Evolutionary conservation across 2,888 invertebrate species (phyloP).

Genomic region (Yponomeuta sedellus): DNA sequence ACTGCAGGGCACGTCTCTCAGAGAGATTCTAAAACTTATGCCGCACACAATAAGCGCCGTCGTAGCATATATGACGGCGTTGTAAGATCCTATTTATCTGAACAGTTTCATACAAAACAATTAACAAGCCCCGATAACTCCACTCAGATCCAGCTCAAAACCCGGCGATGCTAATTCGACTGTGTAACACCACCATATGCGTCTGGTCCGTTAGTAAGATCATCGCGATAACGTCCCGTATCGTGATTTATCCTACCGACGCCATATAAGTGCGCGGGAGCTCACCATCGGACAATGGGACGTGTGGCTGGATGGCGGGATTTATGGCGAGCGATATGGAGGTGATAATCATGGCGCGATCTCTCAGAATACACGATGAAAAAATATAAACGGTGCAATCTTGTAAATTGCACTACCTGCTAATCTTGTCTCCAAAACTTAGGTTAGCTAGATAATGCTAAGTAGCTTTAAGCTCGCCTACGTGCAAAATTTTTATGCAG

Average conservation of each 20-base stretch:
- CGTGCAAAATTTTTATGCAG: no score
- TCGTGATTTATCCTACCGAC: slow-evolving; percentile 74
- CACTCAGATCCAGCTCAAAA: slow-evolving; percentile 20
- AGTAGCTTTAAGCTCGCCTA: no score
- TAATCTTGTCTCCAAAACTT: no score
- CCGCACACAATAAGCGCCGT: no score
- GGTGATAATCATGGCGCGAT: slow-evolving; percentile 52
- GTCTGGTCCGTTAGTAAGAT: slow-evolving; percentile 45
- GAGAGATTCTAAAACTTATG: no score
- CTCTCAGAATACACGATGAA: no score
- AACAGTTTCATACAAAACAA: neutral
- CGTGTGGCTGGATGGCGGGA: slow-evolving; percentile 48
- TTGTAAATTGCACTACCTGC: no score
- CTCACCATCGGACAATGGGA: slow-evolving; percentile 54
- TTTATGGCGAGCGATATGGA: slow-evolving; percentile 72
- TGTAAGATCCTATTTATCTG: no score
- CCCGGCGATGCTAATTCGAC: slow-evolving; percentile 73
- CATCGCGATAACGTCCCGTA: slow-evolving; percentile 61
- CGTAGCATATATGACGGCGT: no score
- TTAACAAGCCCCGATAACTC: neutral
- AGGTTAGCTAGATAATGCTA: no score
- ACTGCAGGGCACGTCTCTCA: no score
- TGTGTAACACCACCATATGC: slow-evolving; percentile 64
- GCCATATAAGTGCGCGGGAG: slow-evolving; percentile 62
- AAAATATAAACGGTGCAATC: no score